Base-by-base conservation (phyloP, 2,113 vertebrate genomes). In the Gymnobelideus leadbeateri region DNA sequence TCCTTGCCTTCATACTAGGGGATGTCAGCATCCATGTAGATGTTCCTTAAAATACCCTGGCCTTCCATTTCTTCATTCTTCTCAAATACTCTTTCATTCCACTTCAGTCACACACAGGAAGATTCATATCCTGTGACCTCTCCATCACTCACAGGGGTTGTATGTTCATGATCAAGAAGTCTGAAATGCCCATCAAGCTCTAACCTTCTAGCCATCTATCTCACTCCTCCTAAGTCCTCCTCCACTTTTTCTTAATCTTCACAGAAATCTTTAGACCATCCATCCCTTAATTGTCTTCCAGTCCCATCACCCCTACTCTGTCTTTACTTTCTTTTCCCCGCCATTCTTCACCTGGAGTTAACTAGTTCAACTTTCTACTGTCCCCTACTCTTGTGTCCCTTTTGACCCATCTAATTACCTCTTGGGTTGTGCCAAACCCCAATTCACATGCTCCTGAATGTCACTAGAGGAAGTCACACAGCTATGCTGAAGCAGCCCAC, bases 311-410 rank as follows among this genome's bases (percentile, higher is more conserved):
- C n/a, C 16, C 7, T 43, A 16, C n/a, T 84, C 68, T 84, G 68
- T 1, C 68, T 43, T 43, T 43, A 8, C n/a, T 23, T 43, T 23
- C 6, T 23, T 43, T 2, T 14, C 11, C 1, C 12, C 7, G 0
- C 68, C n/a, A 23, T 23, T 84, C 19, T 43, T 43, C 68, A 43
- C n/a, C 68, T 43, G 68, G 16, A 84, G n/a, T 84, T 84, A n/a
- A 77, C 37, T 77, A n/a, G 37, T 77, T 77, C 14, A 19, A 23
- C 68, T 84, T 84, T 68, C 61, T 37, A 37, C 61, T 37, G 31
- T 68, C 21, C 31, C 31, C 19, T 43, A n/a, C 2, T 84, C 19
- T n/a, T n/a, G 19, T 8, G 14, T 77, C 37, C 37, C 37, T 23
- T 84, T 84, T 43, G 16, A 84, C 68, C 16, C 37, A n/a, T 23